Conservation (phyloP, 92 coral and sea anemone species). For the Virgularia gustaviana region DNA sequence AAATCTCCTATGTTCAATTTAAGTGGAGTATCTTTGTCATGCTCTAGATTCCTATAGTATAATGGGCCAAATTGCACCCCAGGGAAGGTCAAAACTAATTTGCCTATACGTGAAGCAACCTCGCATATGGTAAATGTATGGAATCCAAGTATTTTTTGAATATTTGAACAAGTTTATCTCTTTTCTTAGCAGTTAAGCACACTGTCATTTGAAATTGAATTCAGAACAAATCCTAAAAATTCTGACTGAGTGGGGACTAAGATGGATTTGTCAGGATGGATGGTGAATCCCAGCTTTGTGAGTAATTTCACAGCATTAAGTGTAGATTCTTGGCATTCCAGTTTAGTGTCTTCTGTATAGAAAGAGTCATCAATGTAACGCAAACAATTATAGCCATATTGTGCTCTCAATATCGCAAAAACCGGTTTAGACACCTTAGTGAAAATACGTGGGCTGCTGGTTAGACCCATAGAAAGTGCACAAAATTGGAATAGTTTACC, state of each 20-base stretch:
- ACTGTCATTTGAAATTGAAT: constrained; percentile 15
- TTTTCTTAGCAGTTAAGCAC: neutral
- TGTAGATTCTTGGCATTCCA: too few relatives aligned
- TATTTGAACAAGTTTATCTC: neutral
- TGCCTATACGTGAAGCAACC: constrained; percentile 25
- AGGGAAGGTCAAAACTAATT: constrained; percentile 49
- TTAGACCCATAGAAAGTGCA: constrained; percentile 48
- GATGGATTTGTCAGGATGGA: constrained; percentile 41
- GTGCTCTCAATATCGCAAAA: constrained; percentile 37
- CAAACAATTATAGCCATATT: constrained; percentile 45
- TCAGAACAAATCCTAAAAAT: constrained; percentile 36
- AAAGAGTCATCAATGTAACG: constrained; percentile 49
- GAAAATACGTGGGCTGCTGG: constrained; percentile 44
- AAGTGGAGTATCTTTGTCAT: constrained; percentile 8
- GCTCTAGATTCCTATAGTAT: constrained; percentile 41
- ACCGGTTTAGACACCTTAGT: constrained; percentile 47
- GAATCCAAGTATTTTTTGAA: neutral
- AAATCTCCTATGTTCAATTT: neutral
- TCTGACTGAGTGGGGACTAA: constrained; percentile 42
- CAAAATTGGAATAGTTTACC: constrained; percentile 38
- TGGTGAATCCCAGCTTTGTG: constrained; percentile 34
- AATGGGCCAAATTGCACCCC: constrained; percentile 51
- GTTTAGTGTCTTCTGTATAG: constrained; percentile 33
- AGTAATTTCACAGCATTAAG: constrained; percentile 12
- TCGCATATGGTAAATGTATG: constrained; percentile 14